These are phyloP conservation scores for Agrotis segetum DNA, from an alignment of 2,888 invertebrate genomes.

Conservation along the genomic window DNA sequence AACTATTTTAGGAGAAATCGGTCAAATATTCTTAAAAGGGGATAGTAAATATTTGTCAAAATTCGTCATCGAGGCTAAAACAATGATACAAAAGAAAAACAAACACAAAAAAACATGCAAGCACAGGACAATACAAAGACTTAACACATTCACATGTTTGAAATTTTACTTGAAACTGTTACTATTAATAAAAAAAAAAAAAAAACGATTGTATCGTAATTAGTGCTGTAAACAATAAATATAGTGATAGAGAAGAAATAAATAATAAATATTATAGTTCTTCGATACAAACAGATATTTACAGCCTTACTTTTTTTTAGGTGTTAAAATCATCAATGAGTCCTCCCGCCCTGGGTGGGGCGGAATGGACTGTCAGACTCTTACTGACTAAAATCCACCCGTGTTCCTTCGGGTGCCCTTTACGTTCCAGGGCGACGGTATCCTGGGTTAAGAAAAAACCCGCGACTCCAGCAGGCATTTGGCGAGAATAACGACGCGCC, in stretches of 20 bases:
- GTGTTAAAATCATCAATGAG: too few relatives aligned
- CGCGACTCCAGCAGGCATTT: too few relatives aligned
- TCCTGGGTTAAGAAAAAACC: too few relatives aligned
- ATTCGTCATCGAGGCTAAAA: conserved; percentile 57
- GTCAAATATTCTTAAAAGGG: neutral
- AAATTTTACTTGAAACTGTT: neutral
- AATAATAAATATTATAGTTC: neutral
- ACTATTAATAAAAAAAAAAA: too few relatives aligned
- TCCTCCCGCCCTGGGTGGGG: too few relatives aligned
- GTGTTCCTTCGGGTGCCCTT: too few relatives aligned
- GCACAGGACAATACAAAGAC: conserved; percentile 74
- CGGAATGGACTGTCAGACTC: too few relatives aligned
- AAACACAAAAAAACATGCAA: conserved; percentile 70
- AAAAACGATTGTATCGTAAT: neutral
- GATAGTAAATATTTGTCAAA: conserved; percentile 1
- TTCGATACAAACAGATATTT: too few relatives aligned
- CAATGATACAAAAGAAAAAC: conserved; percentile 64
- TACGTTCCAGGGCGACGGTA: too few relatives aligned
- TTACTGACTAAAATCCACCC: too few relatives aligned
- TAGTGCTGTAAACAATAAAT: conserved; percentile 16
- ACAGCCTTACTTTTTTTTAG: too few relatives aligned
- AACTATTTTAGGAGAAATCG: neutral
- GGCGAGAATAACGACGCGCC: too few relatives aligned
- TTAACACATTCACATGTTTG: conserved; percentile 75
- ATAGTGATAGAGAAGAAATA: conserved; percentile 14